Evolutionary conservation across 2,113 vertebrate genomes (phyloP).

Genomic region (Platanista minor): DNA sequence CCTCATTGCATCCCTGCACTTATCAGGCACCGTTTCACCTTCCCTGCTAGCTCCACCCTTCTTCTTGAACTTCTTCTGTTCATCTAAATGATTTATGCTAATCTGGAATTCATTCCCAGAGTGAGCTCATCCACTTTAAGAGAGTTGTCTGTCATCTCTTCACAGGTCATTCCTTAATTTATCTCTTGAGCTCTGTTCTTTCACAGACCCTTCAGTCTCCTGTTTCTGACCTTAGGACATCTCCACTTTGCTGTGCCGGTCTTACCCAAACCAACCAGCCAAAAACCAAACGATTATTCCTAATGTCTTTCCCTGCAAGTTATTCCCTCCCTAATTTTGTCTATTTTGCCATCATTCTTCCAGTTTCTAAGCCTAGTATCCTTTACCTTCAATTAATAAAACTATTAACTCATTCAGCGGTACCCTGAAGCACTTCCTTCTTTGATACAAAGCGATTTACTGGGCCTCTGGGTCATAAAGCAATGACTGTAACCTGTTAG

Average conservation of each 20-base stretch:
- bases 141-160: not conserved
- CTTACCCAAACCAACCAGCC: not conserved
- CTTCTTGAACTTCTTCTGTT: not conserved
- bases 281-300: not conserved
- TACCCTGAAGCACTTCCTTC: not conserved
- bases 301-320: not conserved
- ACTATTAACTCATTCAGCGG: not conserved
- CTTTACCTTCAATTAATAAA: not conserved
- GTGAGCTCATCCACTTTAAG: not conserved
- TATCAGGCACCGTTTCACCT: not conserved
- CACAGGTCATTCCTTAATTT: not conserved
- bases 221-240: not conserved
- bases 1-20: not conserved
- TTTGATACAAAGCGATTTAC: not conserved
- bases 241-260: not conserved
- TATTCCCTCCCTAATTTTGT: not conserved
- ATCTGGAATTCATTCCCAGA: not conserved
- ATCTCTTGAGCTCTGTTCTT: not conserved
- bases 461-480: not conserved
- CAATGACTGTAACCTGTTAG: not conserved
- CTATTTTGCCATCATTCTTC: not conserved
- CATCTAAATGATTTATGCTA: not conserved
- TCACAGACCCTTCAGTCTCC: not conserved
- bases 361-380: not conserved
- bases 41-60: not conserved